Evolutionary conservation across 2,113 vertebrate genomes (phyloP), one percentile per base, ranked within the genome.

Genomic region (Lutjanus erythropterus): DNA sequence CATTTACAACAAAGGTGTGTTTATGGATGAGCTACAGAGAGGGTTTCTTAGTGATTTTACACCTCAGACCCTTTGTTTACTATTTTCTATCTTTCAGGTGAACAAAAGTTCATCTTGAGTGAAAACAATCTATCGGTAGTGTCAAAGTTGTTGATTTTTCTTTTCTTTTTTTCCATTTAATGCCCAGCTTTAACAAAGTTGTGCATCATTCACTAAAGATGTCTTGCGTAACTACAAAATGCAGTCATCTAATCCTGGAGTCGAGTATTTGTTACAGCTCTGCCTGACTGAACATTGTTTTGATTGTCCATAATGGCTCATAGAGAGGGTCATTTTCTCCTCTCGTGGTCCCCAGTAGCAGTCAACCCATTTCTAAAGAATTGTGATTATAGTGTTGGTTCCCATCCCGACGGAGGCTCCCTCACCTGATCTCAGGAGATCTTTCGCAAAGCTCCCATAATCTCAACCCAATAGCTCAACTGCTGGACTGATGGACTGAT

Each of bases 401-500:
- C 72, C 74, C 83, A 73, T 81, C 46, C 73, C 18, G 18, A 42
- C 83, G 75, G 73, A 85, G 62, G 58, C 80, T 84, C 80, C 87
- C 75, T 60, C 81, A 56, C 55, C 65, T 88, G 86, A 90, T 86
- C 80, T 84, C 74, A 78, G 80, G 87, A 81, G 83, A 81, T 88
- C 84, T 87, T 74, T 72, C 6, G 0, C 73, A 89, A 90, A 92
- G 83, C 87, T 87, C 80, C 61, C 71, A 21, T 91, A 91, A 92
- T 88, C 89, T 77, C 71, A 62, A 18, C 69, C 79, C 71, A 71
- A 65, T 75, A 86, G 87, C 66, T 82, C 35, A 21, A 71, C 62
- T 77, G 70, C 81, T 80, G 89, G 92, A 87, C 90, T 81, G 81
- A 80, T 16, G 85, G 87, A 75, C 90, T 14, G 76, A 83, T 85